A percentile compares a stretch with the other conserved stretches of the same genome.
Conservation (phyloP, 2,113 vertebrate species). For the Microcebus tavaratra region DNA sequence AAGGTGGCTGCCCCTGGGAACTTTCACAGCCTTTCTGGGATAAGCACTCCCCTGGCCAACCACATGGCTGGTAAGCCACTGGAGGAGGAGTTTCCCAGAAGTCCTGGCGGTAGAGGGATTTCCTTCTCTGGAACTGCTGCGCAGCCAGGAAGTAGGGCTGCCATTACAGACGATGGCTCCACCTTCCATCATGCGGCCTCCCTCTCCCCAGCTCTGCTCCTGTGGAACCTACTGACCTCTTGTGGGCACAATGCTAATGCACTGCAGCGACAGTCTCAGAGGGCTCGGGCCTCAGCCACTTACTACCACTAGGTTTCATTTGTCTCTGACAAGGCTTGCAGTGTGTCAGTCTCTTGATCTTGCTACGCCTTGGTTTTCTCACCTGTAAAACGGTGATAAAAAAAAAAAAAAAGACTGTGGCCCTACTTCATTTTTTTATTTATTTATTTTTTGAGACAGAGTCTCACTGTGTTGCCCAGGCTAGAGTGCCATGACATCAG, state of each 20-base stretch:
- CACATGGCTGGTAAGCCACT: background rate
- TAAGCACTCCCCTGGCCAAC: background rate
- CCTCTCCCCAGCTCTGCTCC: background rate
- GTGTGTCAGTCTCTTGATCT: background rate
- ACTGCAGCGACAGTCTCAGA: background rate
- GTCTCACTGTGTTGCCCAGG: too few species aligned
- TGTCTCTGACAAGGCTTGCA: background rate
- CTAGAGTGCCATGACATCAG: too few species aligned
- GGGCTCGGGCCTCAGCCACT: too few species aligned
- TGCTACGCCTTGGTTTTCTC: background rate
- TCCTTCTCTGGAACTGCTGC: constrained; percentile 45
- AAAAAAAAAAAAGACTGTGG: background rate
- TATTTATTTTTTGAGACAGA: too few species aligned
- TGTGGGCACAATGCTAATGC: constrained; percentile 13
- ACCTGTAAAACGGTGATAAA: background rate
- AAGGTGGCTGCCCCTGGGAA: background rate
- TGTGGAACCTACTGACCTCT: constrained; percentile 44
- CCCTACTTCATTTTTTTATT: background rate
- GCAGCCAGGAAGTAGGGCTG: background rate
- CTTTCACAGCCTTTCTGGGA: background rate
- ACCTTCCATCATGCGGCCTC: background rate
- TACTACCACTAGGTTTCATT: background rate
- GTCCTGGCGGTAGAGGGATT: constrained; percentile 2
- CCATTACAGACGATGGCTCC: background rate
- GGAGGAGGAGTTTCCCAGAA: background rate